These are phyloP conservation scores for Picus viridis DNA, from an alignment of 2,797 vertebrate species.

Conservation along the genomic window DNA sequence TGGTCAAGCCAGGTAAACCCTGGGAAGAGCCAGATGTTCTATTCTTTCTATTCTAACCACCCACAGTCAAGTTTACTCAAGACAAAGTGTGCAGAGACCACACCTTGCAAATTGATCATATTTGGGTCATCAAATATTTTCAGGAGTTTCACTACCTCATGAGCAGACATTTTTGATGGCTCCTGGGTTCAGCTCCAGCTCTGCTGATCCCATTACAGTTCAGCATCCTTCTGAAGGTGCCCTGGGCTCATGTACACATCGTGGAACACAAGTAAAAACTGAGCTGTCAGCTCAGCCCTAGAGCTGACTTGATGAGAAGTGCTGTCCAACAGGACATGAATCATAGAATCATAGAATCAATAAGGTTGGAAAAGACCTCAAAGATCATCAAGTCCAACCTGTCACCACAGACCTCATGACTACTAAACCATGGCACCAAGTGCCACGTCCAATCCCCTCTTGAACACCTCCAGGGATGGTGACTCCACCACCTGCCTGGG, in stretches of 20 bases:
- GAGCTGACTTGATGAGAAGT: background rate
- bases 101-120: background rate
- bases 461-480: too few relatives aligned
- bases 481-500: too few relatives aligned
- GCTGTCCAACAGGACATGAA: background rate
- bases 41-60: background rate
- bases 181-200: background rate
- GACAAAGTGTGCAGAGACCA: background rate
- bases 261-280: background rate
- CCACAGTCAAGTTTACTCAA: background rate
- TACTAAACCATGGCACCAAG: too few relatives aligned
- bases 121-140: background rate
- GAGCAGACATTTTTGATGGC: background rate
- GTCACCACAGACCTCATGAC: too few relatives aligned
- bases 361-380: too few relatives aligned
- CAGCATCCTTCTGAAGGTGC: rapidly evolving
- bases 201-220: background rate
- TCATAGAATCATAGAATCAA: too few relatives aligned
- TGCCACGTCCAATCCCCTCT: too few relatives aligned
- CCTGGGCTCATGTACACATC: background rate
- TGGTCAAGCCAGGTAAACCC: rapidly evolving
- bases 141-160: background rate
- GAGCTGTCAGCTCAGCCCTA: background rate
- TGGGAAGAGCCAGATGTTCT: background rate
- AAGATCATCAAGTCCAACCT: too few relatives aligned